These are phyloP conservation scores for Brevimyrus niger DNA, from an alignment of 2,113 vertebrate species.

Conservation along the genomic window DNA sequence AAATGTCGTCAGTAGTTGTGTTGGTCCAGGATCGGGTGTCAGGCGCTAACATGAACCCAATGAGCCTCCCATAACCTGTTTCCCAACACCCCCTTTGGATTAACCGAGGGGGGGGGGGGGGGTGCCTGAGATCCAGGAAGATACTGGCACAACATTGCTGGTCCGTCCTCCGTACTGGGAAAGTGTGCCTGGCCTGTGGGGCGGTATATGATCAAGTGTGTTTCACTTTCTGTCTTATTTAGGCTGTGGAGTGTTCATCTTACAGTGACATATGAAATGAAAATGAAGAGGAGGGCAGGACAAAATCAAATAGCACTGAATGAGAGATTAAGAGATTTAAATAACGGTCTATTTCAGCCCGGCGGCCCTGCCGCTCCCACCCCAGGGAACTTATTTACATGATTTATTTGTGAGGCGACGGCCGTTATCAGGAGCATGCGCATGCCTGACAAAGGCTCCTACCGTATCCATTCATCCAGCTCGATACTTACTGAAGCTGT, in stretches of 20 bases:
- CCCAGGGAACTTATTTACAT: neutral
- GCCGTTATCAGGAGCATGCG: neutral
- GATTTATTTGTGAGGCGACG: neutral
- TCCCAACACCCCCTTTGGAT: neutral
- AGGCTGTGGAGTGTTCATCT: neutral
- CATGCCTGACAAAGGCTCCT: neutral
- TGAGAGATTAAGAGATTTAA: conserved; percentile 1
- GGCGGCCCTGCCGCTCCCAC: neutral
- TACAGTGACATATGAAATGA: neutral
- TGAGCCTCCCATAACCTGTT: neutral
- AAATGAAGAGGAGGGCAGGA: neutral
- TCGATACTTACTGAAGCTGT: neutral
- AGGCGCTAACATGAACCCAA: neutral
- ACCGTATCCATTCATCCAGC: neutral
- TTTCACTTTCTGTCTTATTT: neutral
- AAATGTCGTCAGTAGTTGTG: neutral
- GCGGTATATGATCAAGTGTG: neutral
- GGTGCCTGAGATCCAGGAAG: neutral
- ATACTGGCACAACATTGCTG: neutral
- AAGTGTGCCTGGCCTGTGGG: neutral
- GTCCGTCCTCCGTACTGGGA: neutral
- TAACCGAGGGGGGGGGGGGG: neutral
- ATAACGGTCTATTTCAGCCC: neutral
- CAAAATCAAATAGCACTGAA: neutral
- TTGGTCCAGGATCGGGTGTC: neutral